These are phyloP conservation scores for Ceyx melanurus DNA, from an alignment of 2,113 vertebrate species.

Conservation along the genomic window DNA sequence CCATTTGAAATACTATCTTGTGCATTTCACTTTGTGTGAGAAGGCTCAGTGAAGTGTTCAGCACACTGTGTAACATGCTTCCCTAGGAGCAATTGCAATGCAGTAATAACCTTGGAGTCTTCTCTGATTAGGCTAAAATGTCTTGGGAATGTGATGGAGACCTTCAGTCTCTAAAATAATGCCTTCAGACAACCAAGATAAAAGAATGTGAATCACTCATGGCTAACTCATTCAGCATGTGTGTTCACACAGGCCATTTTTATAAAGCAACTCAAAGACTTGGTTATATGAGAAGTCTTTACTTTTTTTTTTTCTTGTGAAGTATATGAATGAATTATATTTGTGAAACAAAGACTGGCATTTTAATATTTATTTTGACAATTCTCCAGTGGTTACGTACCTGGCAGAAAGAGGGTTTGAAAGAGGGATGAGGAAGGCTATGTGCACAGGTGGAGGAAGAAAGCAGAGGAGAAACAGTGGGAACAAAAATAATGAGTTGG, in stretches of 20 bases:
- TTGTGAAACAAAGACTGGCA: neutral
- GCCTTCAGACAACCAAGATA: neutral
- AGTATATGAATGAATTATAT: neutral
- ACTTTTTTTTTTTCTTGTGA: neutral
- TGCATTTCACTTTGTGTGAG: neutral
- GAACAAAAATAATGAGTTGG: neutral
- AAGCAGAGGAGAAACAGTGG: neutral
- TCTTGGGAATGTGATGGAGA: neutral
- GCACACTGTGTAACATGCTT: neutral
- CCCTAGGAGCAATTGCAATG: neutral
- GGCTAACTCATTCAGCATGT: neutral
- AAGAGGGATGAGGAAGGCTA: neutral
- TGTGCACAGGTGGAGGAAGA: neutral
- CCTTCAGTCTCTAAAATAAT: neutral
- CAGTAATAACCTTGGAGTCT: neutral
- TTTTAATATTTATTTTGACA: neutral
- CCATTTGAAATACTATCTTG: neutral
- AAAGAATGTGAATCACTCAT: neutral
- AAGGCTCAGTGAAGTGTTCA: neutral
- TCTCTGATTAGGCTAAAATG: neutral
- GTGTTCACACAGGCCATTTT: neutral
- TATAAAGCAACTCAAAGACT: neutral
- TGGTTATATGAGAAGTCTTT: neutral
- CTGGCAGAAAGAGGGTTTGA: neutral
- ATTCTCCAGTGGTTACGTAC: neutral